Conservation (phyloP, 2,113 vertebrate species). For the Heloderma charlesbogerti region DNA sequence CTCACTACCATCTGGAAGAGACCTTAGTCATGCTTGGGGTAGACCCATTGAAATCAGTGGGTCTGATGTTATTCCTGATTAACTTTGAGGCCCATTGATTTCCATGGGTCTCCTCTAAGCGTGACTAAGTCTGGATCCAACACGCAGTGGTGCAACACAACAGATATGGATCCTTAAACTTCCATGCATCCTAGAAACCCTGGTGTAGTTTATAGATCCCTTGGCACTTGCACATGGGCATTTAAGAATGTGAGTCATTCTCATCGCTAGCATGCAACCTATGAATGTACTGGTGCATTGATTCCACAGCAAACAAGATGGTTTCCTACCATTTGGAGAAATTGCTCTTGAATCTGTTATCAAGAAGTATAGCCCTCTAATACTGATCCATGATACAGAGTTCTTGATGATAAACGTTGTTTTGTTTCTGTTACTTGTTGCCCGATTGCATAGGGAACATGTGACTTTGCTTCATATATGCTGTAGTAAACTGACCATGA, state of each 20-base stretch:
- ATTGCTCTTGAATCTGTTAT: not conserved
- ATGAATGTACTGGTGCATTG: not conserved
- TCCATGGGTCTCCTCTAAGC: not conserved
- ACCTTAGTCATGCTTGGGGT: not conserved
- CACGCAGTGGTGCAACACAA: not conserved
- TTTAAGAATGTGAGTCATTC: not conserved
- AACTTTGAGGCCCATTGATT: not conserved
- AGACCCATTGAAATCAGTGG: not conserved
- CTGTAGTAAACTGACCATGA: not conserved
- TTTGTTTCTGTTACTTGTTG: slow-evolving; percentile 16
- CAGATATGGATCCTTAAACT: not conserved
- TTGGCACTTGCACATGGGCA: not conserved
- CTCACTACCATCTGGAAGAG: too few species aligned
- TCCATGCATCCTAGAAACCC: not conserved
- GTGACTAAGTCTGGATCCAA: not conserved
- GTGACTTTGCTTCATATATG: not conserved
- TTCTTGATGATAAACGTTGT: not conserved
- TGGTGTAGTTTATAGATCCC: not conserved
- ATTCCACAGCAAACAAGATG: not conserved
- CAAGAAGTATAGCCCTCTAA: not conserved
- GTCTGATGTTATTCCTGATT: too few species aligned
- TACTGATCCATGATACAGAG: not conserved
- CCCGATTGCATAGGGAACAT: not conserved
- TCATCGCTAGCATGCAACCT: too few species aligned
- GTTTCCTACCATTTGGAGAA: not conserved